A percentile compares a stretch with the other conserved stretches of the same genome.
These are phyloP conservation scores for Prionace glauca DNA, from an alignment of 2,797 vertebrate species.

Conservation along the genomic window DNA sequence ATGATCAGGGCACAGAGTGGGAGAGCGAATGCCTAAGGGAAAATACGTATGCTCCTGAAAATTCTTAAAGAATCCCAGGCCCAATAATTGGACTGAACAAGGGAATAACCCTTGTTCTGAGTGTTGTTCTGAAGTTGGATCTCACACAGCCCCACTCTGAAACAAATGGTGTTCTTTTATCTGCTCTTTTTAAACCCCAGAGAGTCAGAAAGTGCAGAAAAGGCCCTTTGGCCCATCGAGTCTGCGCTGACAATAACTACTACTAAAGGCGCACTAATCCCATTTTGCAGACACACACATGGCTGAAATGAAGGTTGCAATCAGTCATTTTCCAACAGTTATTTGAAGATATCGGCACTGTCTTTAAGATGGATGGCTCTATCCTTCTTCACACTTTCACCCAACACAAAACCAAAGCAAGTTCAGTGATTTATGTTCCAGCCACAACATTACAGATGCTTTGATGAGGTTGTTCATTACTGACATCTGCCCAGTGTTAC, in stretches of 20 bases:
- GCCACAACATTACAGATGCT: neutral
- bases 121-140: neutral
- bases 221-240: too few species aligned
- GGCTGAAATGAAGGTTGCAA: conserved; percentile 1
- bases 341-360: neutral
- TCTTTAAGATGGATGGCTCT: neutral
- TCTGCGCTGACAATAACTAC: too few species aligned
- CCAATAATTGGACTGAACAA: neutral
- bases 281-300: neutral
- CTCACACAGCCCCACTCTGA: neutral
- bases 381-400: neutral
- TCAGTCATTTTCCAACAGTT: neutral
- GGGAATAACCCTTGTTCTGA: neutral
- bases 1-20: neutral
- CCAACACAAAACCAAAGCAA: neutral
- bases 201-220: neutral
- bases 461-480: neutral
- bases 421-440: neutral
- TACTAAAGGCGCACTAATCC: too few species aligned
- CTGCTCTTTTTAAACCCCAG: neutral
- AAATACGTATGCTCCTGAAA: neutral
- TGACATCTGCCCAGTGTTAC: neutral
- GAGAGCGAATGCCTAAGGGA: neutral
- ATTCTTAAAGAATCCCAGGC: neutral
- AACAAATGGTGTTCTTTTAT: neutral